These are phyloP conservation scores for Pygmarrhopalites habei DNA, from an alignment of 1,140 invertebrate species.

Conservation along the genomic window DNA sequence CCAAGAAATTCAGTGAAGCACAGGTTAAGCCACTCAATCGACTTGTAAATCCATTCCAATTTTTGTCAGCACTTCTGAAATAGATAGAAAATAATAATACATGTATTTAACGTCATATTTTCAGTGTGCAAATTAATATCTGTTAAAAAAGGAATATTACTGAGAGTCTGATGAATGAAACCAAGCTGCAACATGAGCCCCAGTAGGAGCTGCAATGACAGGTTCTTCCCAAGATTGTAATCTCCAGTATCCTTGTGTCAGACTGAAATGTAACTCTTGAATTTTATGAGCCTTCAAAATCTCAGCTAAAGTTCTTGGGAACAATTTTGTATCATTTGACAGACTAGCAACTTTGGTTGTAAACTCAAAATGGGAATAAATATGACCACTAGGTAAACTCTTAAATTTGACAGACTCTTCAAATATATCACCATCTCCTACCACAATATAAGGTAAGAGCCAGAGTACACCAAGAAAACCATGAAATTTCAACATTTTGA, in stretches of 20 bases:
- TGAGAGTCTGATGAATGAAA: constrained; percentile 56
- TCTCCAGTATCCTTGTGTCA: constrained; percentile 89
- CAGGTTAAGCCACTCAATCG: constrained; percentile 88
- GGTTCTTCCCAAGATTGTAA: constrained; percentile 87
- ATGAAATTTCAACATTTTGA: neutral
- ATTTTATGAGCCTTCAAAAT: constrained; percentile 76
- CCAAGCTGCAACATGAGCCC: constrained; percentile 89
- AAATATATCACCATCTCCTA: constrained; percentile 53
- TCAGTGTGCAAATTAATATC: neutral
- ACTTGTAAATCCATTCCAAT: constrained; percentile 81
- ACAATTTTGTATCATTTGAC: constrained; percentile 49
- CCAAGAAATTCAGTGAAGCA: constrained; percentile 92
- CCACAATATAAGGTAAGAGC: neutral
- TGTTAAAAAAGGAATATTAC: constrained; percentile 43
- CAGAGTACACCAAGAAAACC: neutral
- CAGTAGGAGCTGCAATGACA: constrained; percentile 74
- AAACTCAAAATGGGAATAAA: constrained; percentile 81
- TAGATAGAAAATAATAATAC: constrained; percentile 16
- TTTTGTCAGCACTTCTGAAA: constrained; percentile 56
- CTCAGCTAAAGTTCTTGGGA: constrained; percentile 83
- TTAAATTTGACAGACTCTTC: constrained; percentile 74
- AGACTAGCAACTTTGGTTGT: constrained; percentile 49
- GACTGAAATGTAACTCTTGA: constrained; percentile 79
- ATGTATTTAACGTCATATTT: constrained; percentile 2
- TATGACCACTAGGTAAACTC: constrained; percentile 64